A percentile compares a stretch with the other conserved stretches of the same genome.
Evolutionary conservation across 2,888 invertebrate species (phyloP).

Genomic region (Eledona agricola): DNA sequence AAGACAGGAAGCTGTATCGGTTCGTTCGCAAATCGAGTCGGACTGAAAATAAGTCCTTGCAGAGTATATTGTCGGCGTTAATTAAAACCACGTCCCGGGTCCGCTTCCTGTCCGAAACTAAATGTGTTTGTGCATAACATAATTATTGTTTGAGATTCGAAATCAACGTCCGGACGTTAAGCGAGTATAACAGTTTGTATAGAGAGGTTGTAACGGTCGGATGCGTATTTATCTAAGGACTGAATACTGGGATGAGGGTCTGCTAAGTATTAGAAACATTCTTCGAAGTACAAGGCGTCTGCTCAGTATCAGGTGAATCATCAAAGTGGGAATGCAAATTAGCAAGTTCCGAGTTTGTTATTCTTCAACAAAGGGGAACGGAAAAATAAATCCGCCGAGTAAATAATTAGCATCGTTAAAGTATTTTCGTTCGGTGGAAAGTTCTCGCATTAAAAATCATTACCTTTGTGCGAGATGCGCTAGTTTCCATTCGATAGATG

Average conservation of each 20-base stretch:
- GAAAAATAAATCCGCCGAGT: slow-evolving; percentile 10
- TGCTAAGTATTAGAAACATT: slow-evolving; percentile 19
- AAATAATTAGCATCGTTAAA: slow-evolving; percentile 25
- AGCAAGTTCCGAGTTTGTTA: slow-evolving; percentile 22
- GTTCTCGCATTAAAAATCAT: slow-evolving; percentile 29
- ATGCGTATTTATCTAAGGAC: slow-evolving; percentile 41
- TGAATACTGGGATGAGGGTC: slow-evolving; percentile 32
- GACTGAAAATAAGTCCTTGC: too few relatives aligned
- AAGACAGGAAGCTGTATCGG: too few relatives aligned
- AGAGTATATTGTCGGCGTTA: slow-evolving; percentile 27
- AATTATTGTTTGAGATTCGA: slow-evolving; percentile 39
- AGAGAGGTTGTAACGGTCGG: slow-evolving; percentile 35
- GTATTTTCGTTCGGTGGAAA: slow-evolving; percentile 4
- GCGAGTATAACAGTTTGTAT: slow-evolving; percentile 38
- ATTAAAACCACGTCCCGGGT: slow-evolving; percentile 35
- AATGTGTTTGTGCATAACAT: slow-evolving; percentile 35
- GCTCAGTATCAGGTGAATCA: too few relatives aligned
- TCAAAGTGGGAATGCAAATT: slow-evolving; percentile 25
- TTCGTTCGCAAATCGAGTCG: too few relatives aligned
- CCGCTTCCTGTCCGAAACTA: slow-evolving; percentile 31
- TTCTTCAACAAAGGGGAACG: slow-evolving; percentile 14
- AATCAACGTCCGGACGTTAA: slow-evolving; percentile 40
- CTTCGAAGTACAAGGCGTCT: slow-evolving; percentile 19
- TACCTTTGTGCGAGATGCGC: slow-evolving; percentile 30
- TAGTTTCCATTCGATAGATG: slow-evolving; percentile 37